phyloP scores from a whole-genome alignment of 2,797 vertebrate species.

The Corythornis leucogaster region DNA sequence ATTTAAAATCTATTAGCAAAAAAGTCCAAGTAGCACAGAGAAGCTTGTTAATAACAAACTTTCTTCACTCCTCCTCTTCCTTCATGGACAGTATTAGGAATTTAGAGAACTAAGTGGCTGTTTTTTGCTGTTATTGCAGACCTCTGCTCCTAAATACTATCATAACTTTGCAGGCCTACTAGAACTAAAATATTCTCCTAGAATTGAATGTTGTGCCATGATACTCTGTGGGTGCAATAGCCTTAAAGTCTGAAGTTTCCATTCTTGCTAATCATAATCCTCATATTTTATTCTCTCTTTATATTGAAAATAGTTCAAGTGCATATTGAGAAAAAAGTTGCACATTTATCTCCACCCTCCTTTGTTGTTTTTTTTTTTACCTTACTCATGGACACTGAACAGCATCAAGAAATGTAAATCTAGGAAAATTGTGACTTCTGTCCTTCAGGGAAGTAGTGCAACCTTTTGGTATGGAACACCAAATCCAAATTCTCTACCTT shows the following conservation, averaged over 20 bases:
- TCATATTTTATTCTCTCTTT: background rate
- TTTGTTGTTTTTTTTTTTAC: no score
- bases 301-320: background rate
- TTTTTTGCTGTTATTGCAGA: background rate
- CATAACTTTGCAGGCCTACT: background rate
- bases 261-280: background rate
- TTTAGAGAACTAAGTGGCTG: background rate
- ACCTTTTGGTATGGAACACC: background rate
- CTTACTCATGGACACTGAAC: background rate
- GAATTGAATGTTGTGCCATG: background rate
- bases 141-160: background rate
- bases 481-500: no score
- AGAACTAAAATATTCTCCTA: background rate
- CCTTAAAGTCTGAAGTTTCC: background rate
- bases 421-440: background rate
- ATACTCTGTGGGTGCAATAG: background rate
- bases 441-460: background rate
- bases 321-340: background rate
- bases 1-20: background rate
- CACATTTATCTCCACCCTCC: background rate
- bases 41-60: background rate
- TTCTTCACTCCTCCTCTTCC: background rate
- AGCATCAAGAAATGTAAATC: background rate
- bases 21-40: background rate
- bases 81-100: background rate